These are phyloP conservation scores for Thera obeliscata DNA, from an alignment of 2,888 invertebrate species.

Conservation along the genomic window DNA sequence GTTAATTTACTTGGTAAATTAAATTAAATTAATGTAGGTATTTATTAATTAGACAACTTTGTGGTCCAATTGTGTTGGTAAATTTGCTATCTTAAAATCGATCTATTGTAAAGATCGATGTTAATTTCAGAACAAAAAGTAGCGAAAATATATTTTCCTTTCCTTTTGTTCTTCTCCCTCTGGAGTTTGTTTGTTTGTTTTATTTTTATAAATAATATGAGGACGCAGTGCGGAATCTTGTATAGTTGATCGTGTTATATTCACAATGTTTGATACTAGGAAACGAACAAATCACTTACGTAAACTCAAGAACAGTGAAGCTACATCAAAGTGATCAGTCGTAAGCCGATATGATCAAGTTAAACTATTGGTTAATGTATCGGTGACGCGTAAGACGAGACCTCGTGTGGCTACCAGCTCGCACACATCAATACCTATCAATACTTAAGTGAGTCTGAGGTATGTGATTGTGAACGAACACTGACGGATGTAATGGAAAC, in stretches of 20 bases:
- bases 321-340: constrained; percentile 62
- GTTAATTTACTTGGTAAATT: too few species aligned
- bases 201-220: neutral
- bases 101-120: too few species aligned
- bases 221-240: too few species aligned
- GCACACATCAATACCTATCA: constrained; percentile 53
- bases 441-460: constrained; percentile 22
- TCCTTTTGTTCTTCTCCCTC: neutral
- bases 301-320: constrained; percentile 48
- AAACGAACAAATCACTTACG: neutral
- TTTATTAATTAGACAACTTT: too few species aligned
- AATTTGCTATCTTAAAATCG: too few species aligned
- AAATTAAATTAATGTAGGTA: too few species aligned
- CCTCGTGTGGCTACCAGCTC: constrained; percentile 66
- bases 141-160: neutral
- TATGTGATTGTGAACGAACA: constrained; percentile 19
- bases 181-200: neutral
- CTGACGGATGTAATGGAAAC: constrained; percentile 23
- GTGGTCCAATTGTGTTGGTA: too few species aligned
- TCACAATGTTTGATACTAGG: too few species aligned
- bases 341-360: constrained; percentile 75
- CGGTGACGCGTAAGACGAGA: constrained; percentile 73
- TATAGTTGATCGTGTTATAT: too few species aligned
- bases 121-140: too few species aligned
- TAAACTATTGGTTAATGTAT: constrained; percentile 83